Conservation (phyloP, 2,888 invertebrate genomes). For the Iselma pallidipennis region DNA sequence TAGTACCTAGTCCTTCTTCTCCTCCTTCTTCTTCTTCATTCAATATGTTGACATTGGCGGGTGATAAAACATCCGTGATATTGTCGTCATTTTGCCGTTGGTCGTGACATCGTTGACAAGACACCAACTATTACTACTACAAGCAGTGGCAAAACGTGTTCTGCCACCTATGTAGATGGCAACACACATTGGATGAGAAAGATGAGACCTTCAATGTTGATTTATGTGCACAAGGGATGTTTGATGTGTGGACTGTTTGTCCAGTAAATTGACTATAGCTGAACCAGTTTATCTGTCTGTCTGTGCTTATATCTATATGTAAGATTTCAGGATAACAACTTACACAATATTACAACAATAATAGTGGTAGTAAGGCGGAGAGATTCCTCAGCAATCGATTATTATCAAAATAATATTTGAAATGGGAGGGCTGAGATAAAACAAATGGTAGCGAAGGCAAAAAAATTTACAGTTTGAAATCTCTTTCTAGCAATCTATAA, state of each 20-base stretch:
- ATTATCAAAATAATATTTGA: no score
- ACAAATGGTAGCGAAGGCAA: background rate
- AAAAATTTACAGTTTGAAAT: background rate
- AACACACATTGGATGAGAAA: conserved; percentile 4
- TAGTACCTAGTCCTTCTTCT: background rate
- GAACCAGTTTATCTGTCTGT: background rate
- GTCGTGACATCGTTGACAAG: conserved; percentile 1
- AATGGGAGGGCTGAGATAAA: no score
- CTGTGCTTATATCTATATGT: background rate
- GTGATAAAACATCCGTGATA: conserved; percentile 16
- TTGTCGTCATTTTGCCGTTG: conserved; percentile 8
- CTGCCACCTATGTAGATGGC: background rate
- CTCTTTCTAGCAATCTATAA: background rate
- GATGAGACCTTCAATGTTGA: conserved; percentile 10
- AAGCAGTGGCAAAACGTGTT: background rate
- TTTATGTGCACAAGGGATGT: conserved; percentile 7
- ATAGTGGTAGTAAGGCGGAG: no score
- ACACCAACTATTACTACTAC: background rate
- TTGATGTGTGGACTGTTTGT: conserved; percentile 14
- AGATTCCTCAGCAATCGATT: no score
- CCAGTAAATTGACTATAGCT: conserved; percentile 12
- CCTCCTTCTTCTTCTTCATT: background rate
- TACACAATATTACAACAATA: background rate
- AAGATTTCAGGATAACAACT: background rate
- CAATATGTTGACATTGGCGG: conserved; percentile 16